These are phyloP conservation scores for Cacatua alba DNA, from an alignment of 2,113 vertebrate species.

Conservation along the genomic window DNA sequence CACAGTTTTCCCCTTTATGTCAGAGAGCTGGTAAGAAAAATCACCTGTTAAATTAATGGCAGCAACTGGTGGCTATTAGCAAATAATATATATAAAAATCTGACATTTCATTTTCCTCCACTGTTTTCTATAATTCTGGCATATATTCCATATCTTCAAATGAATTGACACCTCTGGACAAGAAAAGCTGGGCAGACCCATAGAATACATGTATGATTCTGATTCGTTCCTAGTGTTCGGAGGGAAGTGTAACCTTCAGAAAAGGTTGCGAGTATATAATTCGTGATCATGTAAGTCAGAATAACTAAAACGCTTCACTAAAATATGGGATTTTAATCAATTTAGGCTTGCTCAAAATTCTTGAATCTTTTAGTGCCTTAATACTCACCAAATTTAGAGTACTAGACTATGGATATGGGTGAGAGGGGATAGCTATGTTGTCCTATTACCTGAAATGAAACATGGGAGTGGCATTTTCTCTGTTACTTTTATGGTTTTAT, in stretches of 20 bases:
- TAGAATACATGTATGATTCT: background rate
- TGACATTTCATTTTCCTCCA: background rate
- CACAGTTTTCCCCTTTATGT: background rate
- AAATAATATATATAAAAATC: background rate
- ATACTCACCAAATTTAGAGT: background rate
- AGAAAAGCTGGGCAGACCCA: background rate
- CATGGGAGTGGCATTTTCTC: background rate
- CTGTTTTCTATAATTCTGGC: background rate
- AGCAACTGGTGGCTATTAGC: background rate
- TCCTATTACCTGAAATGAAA: background rate
- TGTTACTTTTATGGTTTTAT: conserved; percentile 16
- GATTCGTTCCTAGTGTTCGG: background rate
- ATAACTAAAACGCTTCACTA: background rate
- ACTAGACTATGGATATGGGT: background rate
- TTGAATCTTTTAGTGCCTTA: background rate
- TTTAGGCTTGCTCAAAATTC: background rate
- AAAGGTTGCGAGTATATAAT: background rate
- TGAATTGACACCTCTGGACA: background rate
- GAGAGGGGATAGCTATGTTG: background rate
- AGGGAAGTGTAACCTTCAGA: background rate
- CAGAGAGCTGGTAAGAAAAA: background rate
- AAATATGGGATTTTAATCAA: background rate
- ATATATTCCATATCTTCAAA: background rate
- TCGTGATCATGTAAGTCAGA: background rate
- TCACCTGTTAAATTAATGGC: background rate